Evolutionary conservation across 1,140 invertebrate genomes (phyloP).

Genomic region (Pseudomyrmex flavicornis): DNA sequence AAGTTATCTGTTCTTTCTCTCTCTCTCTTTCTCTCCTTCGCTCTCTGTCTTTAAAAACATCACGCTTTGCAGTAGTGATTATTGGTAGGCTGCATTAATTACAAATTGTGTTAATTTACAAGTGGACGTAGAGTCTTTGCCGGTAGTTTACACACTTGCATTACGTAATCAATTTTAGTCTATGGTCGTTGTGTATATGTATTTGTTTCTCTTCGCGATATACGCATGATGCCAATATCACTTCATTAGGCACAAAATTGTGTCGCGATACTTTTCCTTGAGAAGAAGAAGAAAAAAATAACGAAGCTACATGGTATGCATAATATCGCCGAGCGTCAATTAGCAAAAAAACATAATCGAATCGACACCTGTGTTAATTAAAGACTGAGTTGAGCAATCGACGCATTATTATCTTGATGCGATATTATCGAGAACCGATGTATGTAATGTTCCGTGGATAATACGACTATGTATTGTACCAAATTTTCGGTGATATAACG

Average conservation of each 20-base stretch:
- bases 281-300: background rate
- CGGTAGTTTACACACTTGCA: constrained; percentile 22
- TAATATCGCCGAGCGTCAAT: constrained; percentile 18
- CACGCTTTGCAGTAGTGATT: background rate
- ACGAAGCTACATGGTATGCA: background rate
- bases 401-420: background rate
- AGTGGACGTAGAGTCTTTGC: constrained; percentile 10
- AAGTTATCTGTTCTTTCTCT: too few species aligned
- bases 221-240: background rate
- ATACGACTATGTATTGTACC: background rate
- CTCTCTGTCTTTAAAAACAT: too few species aligned
- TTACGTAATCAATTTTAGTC: constrained; percentile 50
- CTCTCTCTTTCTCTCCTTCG: too few species aligned
- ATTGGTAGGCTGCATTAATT: constrained; percentile 35
- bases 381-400: background rate
- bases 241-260: background rate
- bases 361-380: constrained; percentile 33
- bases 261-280: background rate
- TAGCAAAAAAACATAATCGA: background rate
- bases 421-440: constrained; percentile 3
- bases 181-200: background rate
- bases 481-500: constrained; percentile 44
- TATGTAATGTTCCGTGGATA: background rate
- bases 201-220: background rate
- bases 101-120: constrained; percentile 46